A percentile compares a stretch with the other conserved stretches of the same genome.
phyloP scores from a whole-genome alignment of 2,888 invertebrate species.

The Dasypogon diadema region DNA sequence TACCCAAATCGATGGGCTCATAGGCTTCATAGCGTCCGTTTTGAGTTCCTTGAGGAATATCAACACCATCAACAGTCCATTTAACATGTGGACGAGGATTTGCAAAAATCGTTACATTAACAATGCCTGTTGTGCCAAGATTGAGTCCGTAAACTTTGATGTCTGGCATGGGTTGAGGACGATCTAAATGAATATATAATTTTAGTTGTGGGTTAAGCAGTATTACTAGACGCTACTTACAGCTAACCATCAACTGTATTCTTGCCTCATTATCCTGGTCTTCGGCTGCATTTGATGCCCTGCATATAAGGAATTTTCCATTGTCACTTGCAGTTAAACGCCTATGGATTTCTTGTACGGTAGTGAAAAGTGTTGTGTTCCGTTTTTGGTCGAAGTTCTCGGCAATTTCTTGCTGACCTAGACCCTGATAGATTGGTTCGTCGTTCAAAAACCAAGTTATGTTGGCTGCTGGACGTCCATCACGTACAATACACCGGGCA shows the following conservation, averaged over 20 bases:
- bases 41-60: slow-evolving; percentile 70
- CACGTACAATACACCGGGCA: slow-evolving; percentile 77
- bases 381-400: slow-evolving; percentile 68
- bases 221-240: slow-evolving; percentile 69
- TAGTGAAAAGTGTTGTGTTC: slow-evolving; percentile 73
- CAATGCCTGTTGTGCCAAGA: slow-evolving; percentile 77
- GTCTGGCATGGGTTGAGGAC: slow-evolving; percentile 74
- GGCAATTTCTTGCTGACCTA: slow-evolving; percentile 70
- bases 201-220: too few species aligned
- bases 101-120: slow-evolving; percentile 79
- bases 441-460: slow-evolving; percentile 80
- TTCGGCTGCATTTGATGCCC: slow-evolving; percentile 73
- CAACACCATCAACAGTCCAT: slow-evolving; percentile 76
- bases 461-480: slow-evolving; percentile 81
- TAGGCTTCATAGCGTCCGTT: slow-evolving; percentile 65
- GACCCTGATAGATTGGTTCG: slow-evolving; percentile 73
- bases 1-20: slow-evolving; percentile 64
- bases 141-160: slow-evolving; percentile 80
- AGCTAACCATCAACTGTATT: slow-evolving; percentile 71
- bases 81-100: slow-evolving; percentile 78
- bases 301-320: slow-evolving; percentile 75
- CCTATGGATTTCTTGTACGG: slow-evolving; percentile 76
- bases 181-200: too few species aligned
- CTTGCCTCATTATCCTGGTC: slow-evolving; percentile 62
- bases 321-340: slow-evolving; percentile 75